Evolutionary conservation across 1,140 invertebrate genomes (phyloP).

Genomic region (Drosophila sulfurigaster): DNA sequence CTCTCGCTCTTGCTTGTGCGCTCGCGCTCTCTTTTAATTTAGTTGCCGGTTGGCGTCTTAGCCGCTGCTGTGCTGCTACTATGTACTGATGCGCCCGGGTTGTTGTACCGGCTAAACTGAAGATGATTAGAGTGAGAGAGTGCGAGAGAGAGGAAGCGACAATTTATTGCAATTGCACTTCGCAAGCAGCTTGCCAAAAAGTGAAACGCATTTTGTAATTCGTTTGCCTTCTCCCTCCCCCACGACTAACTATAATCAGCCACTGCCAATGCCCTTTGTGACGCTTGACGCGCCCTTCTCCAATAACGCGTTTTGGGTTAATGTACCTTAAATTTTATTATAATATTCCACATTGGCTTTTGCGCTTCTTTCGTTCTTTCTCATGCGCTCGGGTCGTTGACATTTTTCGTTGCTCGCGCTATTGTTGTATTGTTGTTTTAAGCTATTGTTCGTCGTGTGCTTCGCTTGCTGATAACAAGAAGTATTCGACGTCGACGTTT

Average conservation of each 20-base stretch:
- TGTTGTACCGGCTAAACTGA: conserved; percentile 57
- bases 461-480: conserved; percentile 39
- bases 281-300: conserved; percentile 32
- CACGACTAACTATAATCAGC: neutral
- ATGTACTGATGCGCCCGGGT: conserved; percentile 52
- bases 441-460: conserved; percentile 58
- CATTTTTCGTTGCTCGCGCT: conserved; percentile 65
- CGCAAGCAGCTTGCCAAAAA: conserved; percentile 30
- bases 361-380: conserved; percentile 43
- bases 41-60: conserved; percentile 45
- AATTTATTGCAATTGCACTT: conserved; percentile 32
- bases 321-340: conserved; percentile 83
- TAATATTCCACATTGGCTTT: conserved; percentile 64
- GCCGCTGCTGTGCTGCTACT: conserved; percentile 16
- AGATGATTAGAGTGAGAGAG: conserved; percentile 31
- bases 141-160: neutral
- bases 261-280: conserved; percentile 15
- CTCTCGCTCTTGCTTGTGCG: conserved; percentile 28
- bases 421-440: conserved; percentile 59
- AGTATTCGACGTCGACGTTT: neutral
- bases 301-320: conserved; percentile 62
- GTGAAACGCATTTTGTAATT: conserved; percentile 37
- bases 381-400: conserved; percentile 69
- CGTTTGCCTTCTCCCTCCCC: neutral
- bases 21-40: conserved; percentile 33